Evolutionary conservation across 2,888 invertebrate species (phyloP), one percentile per base, ranked within the genome.

Genomic region (Tolmerus cingulatus): DNA sequence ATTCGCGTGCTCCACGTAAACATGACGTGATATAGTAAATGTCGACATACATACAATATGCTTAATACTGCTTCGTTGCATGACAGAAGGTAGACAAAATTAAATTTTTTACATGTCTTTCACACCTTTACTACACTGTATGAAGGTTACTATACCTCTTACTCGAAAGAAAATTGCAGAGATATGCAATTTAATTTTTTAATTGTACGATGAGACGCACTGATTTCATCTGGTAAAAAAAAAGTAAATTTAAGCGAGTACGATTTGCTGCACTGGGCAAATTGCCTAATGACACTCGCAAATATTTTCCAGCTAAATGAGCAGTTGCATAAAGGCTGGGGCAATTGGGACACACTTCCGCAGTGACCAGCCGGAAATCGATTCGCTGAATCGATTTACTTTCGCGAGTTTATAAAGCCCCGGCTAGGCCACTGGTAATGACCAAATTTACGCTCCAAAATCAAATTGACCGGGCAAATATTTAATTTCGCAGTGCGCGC

Each of bases 371-470:
- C 79, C 23, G 46, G 79, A 66, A 66, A 40, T 78, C 37, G 23
- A 79, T 14, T 51, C 30, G 23, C 23, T 79, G 51, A 79, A 46
- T 79, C 51, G 51, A 79, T 78, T 78, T 78, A 78, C 46, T 78
- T 79, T 79, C 51, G 16, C 46, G 51, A 51, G 16, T 51, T 23
- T 14, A 79, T 51, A 46, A 27, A 37, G 19, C 37, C 76, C 12
- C 9, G 19, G 66, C 27, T 7, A 16, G 14, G 30, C 46, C 79
- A 30, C n/a, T 78, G 79, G 51, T 79, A 79, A 79, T 79, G n/a
- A 79, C 27, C 30, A 16, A 79, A 79, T 79, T 79, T 30, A 40
- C 40, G 78, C 37, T 40, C 23, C 23, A 12, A 43, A 78, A 78
- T 78, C 43, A 78, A 37, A 43, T 37, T 43, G 78, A 14, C 51